Evolutionary conservation across 2,797 vertebrate genomes (phyloP), one percentile per base, ranked within the genome.

Genomic region (Enoplosus armatus): DNA sequence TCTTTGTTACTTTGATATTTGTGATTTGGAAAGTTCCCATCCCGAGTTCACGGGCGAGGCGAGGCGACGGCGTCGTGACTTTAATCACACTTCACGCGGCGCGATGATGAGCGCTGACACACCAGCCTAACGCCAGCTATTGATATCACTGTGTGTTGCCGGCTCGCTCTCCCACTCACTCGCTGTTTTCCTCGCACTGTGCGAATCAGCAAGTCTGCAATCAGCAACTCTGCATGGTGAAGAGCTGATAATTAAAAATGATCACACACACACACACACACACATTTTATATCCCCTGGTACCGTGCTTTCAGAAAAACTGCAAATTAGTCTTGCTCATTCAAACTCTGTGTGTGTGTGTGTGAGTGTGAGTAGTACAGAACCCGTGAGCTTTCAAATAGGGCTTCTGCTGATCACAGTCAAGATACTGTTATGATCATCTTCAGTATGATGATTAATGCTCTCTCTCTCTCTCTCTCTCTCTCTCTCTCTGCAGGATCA

Each of bases 191-290:
- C 75, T 87, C 84, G 5, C 83, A 61, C 87, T 26, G 20, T 75
- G 80, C 84, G 88, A 90, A 80, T 72, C 79, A 89, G 75, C 86
- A 72, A 18, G 72, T 75, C 73, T 33, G 78, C 63, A 83, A 77
- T 83, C 84, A 82, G 61, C 77, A 72, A 9, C 82, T 43, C 75
- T 47, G 75, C 78, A 18, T 48, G 53, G 22, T 64, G 76, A 86
- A 51, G 65, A 88, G 79, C 79, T 83, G 87, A 85, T 90, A 86
- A 93, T 91, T 89, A 89, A 90, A 91, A 87, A 79, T 31, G 0
- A 85, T 83, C 76, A 55, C 83, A 61, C 65, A 31, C 47, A 48
- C 48, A 41, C 51, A 33, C 72, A 31, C 61, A 60, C 35, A 53
- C 70, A 58, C 51, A 33, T 3, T 9, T 35, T 24, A 9, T 24